Percentiles rank a stretch among this genome's conserved stretches.
Conservation (phyloP, 30 jellyfish, hydroid and myxozoan species). For the Aurelia coerulea region DNA sequence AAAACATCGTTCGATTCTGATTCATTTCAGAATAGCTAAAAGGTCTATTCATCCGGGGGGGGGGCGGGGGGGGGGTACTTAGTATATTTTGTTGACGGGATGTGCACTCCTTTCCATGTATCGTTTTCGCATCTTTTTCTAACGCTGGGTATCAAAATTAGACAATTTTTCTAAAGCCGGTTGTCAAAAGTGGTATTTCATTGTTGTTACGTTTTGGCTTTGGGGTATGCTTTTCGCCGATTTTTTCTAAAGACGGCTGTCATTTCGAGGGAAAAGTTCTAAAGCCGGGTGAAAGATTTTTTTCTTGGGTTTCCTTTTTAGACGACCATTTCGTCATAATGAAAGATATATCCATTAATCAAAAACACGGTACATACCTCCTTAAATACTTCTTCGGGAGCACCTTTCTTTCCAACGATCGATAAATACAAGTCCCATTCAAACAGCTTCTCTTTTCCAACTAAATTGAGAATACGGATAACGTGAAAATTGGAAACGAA, state of each 20-base stretch:
- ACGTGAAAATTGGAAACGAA: conserved; percentile 10
- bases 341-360: not conserved
- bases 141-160: no score
- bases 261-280: no score
- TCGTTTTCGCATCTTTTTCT: no score
- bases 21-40: not conserved
- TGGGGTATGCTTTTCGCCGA: no score
- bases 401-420: conserved; percentile 75
- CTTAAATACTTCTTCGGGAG: conserved; percentile 72
- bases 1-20: no score
- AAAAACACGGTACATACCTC: conserved; percentile 44
- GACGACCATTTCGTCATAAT: not conserved
- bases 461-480: conserved; percentile 24
- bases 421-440: conserved; percentile 81
- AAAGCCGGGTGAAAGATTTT: no score
- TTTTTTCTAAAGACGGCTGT: no score
- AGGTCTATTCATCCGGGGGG: not conserved
- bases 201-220: no score
- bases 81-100: no score
- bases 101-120: not conserved
- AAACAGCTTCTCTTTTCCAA: conserved; percentile 65
- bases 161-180: no score
- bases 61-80: not conserved
- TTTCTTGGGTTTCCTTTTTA: not conserved
- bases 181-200: no score